Evolutionary conservation across 2,113 vertebrate genomes (phyloP).

Genomic region (Amia ocellicauda): DNA sequence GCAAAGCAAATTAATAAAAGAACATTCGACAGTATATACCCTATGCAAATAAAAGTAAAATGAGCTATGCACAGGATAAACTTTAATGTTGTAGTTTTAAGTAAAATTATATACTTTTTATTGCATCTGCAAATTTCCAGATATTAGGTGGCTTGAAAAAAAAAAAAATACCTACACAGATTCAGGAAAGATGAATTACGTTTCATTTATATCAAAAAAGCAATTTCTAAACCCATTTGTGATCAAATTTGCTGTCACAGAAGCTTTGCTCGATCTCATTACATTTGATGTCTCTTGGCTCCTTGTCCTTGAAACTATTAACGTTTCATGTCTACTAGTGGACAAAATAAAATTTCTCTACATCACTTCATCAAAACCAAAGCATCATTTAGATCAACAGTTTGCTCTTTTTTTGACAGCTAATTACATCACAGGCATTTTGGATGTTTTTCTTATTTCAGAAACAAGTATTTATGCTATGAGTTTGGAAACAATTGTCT

Average conservation of each 20-base stretch:
- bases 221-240: slow-evolving; percentile 5
- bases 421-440: neutral
- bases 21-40: too few species aligned
- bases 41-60: too few species aligned
- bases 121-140: neutral
- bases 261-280: slow-evolving; percentile 6
- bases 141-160: neutral
- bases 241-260: slow-evolving; percentile 4
- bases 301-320: slow-evolving; percentile 5
- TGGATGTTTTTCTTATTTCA: neutral
- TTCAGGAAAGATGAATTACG: neutral
- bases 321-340: slow-evolving; percentile 6
- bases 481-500: too few species aligned
- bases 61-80: neutral
- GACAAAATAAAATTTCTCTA: neutral
- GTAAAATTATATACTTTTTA: neutral
- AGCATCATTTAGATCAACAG: neutral
- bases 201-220: slow-evolving; percentile 5
- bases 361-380: neutral
- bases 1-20: too few species aligned
- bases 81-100: neutral
- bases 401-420: slow-evolving; percentile 1
- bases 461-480: neutral
- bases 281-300: slow-evolving; percentile 3
- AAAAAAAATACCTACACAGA: neutral